Percentiles rank a stretch among this genome's conserved stretches.
Evolutionary conservation across 2,113 vertebrate genomes (phyloP).

Genomic region (Rhinoderma darwinii): DNA sequence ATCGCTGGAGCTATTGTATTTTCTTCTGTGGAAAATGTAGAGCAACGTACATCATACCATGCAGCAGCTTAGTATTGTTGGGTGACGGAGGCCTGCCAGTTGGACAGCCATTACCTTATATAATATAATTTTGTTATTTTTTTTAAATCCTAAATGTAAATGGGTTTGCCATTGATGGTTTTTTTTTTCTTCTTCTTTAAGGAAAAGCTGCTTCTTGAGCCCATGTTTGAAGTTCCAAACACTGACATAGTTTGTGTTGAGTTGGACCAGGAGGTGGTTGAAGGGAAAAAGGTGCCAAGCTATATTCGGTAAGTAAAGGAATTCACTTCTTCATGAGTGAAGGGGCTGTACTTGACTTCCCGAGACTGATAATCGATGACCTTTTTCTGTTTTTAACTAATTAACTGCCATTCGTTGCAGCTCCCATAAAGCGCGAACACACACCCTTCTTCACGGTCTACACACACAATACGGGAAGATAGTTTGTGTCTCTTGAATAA

Average conservation of each 20-base stretch:
- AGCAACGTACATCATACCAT: background rate
- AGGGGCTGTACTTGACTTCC: background rate
- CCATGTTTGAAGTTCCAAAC: conserved; percentile 98
- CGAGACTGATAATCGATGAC: background rate
- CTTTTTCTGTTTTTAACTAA: too few relatives aligned
- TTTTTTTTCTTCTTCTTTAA: conserved; percentile 59
- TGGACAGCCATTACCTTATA: background rate
- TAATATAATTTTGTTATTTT: background rate
- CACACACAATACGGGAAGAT: too few relatives aligned
- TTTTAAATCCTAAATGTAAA: too few relatives aligned
- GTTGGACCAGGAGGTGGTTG: conserved; percentile 92
- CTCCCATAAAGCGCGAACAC: too few relatives aligned
- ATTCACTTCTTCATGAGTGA: background rate
- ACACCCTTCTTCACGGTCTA: too few relatives aligned
- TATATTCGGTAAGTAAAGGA: conserved; percentile 83
- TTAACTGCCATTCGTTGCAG: too few relatives aligned
- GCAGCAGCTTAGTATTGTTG: background rate
- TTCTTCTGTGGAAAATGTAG: background rate
- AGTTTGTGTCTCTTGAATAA: too few relatives aligned
- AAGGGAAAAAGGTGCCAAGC: conserved; percentile 88
- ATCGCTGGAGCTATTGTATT: background rate
- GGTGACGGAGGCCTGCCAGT: background rate
- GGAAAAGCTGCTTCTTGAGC: conserved; percentile 94
- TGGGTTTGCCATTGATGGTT: too few relatives aligned
- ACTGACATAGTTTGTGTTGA: conserved; percentile 94